Base-by-base conservation (phyloP, 2,888 invertebrate genomes). In the Chaetogeoica ovagalla region DNA sequence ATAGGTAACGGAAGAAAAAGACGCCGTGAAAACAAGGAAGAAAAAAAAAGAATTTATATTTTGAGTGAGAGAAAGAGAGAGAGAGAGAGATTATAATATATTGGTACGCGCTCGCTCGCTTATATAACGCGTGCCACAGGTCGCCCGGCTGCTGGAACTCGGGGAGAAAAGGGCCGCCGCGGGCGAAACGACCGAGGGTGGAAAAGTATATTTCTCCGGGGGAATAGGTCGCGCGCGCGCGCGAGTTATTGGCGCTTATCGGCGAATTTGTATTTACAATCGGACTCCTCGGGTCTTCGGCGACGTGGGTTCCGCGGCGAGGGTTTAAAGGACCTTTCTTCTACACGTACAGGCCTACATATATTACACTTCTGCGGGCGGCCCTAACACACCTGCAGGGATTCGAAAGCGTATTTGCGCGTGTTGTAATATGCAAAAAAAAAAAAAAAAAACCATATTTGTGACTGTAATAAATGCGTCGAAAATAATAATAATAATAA, bases 211-310 rank as follows among this genome's bases (percentile, higher is more conserved):
- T 79, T 79, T 79, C 79, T 79, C 79, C 79, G 70, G 70, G 79
- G 77, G 71, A 71, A 79, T 71, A 79, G 63, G 30, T 30, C 30
- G 79, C 8, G 71, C 79, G 79, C 71, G 79, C 30, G 79, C 8
- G 71, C 79, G 79, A 79, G 79, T 79, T 79, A 79, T 79, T 79
- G 79, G 79, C 70, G 79, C 79, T 79, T 79, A 79, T 79, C 79
- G 79, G 79, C 39, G 79, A 79, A 79, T 79, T 79, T 79, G 79
- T 79, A 79, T 79, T 79, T 79, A 79, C 79, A 79, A 79, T 79
- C 71, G 79, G 79, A 79, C 79, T 79, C 43, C 79, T 79, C 43
- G 79, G 63, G 70, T 79, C 57, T 79, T 71, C 23, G 55, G 62
- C 30, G 55, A 55, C 30, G 43, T 23, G 63, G 77, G 69, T 52